These are phyloP conservation scores for Scrobipalpa atriplicella DNA, from an alignment of 2,888 invertebrate genomes.

Conservation along the genomic window DNA sequence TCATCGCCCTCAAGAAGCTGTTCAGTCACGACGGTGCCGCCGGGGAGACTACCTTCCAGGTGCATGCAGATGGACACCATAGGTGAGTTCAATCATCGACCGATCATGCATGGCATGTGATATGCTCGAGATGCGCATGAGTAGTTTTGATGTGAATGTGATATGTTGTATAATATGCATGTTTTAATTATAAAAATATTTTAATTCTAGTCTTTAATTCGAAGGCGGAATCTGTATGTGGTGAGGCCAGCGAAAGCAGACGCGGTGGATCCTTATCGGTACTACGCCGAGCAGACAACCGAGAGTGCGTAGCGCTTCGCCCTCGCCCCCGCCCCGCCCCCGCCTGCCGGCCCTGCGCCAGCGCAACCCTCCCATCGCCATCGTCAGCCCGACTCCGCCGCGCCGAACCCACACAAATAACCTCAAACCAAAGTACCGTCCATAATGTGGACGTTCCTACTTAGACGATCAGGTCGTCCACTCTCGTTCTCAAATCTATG, in stretches of 20 bases:
- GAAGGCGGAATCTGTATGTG: constrained; percentile 85
- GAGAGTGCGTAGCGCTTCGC: constrained; percentile 52
- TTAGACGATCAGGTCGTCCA: constrained; percentile 62
- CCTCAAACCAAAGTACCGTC: constrained; percentile 78
- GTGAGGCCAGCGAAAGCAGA: constrained; percentile 82
- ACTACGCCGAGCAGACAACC: constrained; percentile 78
- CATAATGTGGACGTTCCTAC: constrained; percentile 58
- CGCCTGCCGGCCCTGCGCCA: constrained; percentile 35
- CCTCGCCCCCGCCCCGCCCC: constrained; percentile 33
- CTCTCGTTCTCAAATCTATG: constrained; percentile 72
- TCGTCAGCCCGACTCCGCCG: constrained; percentile 41
- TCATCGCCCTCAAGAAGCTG: constrained; percentile 87
- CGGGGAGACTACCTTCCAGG: constrained; percentile 86
- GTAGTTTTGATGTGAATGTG: background rate
- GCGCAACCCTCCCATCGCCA: constrained; percentile 34
- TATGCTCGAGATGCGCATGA: background rate
- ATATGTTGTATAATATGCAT: constrained; percentile 26
- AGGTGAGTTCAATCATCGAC: constrained; percentile 63
- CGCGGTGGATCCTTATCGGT: constrained; percentile 83
- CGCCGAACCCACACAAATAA: constrained; percentile 63
- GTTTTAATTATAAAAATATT: constrained; percentile 60
- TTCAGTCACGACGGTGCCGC: constrained; percentile 85
- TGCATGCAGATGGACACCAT: constrained; percentile 86
- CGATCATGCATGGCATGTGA: constrained; percentile 4
- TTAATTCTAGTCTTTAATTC: constrained; percentile 82